Conservation (phyloP, 2,888 invertebrate species). For the Pammene fasciana region DNA sequence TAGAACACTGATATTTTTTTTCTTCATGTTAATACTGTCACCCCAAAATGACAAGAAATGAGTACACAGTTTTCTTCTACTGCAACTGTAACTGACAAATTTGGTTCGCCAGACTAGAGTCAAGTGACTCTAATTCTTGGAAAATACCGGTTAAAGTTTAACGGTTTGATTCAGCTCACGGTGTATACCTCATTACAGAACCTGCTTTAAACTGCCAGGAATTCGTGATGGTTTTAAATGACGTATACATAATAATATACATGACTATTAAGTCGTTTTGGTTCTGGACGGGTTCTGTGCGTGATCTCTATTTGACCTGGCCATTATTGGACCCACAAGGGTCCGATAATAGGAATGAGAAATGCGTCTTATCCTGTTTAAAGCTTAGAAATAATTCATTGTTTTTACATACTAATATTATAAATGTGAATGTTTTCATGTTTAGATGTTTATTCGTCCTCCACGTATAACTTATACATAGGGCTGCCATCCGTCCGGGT, state of each 20-base stretch:
- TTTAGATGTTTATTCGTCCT: too few relatives aligned
- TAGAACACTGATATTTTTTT: too few relatives aligned
- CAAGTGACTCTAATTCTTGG: too few relatives aligned
- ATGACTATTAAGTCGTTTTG: neutral
- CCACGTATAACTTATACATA: too few relatives aligned
- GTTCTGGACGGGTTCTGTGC: neutral
- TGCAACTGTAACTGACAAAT: too few relatives aligned
- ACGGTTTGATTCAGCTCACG: neutral
- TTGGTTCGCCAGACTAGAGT: too few relatives aligned
- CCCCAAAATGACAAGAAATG: too few relatives aligned
- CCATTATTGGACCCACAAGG: too few relatives aligned
- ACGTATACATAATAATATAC: slow-evolving; percentile 1
- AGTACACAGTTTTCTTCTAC: too few relatives aligned
- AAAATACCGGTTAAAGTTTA: neutral
- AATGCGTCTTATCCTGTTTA: slow-evolving; percentile 10
- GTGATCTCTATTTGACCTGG: slow-evolving; percentile 14
- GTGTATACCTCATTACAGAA: slow-evolving; percentile 9
- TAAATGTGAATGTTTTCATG: too few relatives aligned
- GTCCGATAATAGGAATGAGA: slow-evolving; percentile 13
- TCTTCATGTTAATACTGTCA: too few relatives aligned
- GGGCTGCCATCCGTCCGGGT: too few relatives aligned
- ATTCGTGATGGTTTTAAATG: slow-evolving; percentile 2
- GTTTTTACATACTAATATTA: neutral
- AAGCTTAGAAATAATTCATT: neutral
- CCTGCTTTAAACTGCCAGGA: slow-evolving; percentile 2